Percentiles rank a stretch among this genome's conserved stretches.
Conservation (phyloP, 2,113 vertebrate genomes). For the Spermophilus dauricus region DNA sequence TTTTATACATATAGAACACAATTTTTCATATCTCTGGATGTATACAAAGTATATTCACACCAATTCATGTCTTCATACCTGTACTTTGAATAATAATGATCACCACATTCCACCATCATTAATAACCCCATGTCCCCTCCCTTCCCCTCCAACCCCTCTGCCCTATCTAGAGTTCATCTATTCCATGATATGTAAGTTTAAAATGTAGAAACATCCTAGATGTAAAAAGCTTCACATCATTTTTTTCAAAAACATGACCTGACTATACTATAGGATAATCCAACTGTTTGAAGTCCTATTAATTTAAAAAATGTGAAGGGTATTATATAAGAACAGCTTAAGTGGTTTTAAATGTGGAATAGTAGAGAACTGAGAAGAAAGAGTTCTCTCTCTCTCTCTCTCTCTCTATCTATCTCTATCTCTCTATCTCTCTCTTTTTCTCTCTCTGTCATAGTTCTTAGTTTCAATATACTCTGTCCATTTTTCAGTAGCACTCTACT, state of each 20-base stretch:
- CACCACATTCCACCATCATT: no score
- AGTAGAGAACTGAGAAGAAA: background rate
- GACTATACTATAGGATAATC: slow-evolving; percentile 11
- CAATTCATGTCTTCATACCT: no score
- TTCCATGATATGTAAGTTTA: background rate
- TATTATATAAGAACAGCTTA: background rate
- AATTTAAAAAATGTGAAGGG: slow-evolving; percentile 43
- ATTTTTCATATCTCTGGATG: no score
- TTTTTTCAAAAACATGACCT: slow-evolving; percentile 36
- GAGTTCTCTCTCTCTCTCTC: background rate
- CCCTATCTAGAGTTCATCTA: background rate
- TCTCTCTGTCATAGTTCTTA: background rate
- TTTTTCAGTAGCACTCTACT: background rate
- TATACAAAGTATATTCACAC: no score
- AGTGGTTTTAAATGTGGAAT: slow-evolving; percentile 10
- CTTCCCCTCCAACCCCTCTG: no score
- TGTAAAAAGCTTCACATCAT: background rate
- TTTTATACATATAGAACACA: no score
- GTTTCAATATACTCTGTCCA: background rate
- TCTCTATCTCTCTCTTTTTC: background rate
- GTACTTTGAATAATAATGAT: no score
- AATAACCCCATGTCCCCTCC: no score
- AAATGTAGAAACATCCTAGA: background rate
- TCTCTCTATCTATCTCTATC: no score
- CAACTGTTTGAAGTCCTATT: background rate